Evolutionary conservation across 2,113 vertebrate genomes (phyloP), one percentile per base, ranked within the genome.

Genomic region (Apaloderma vittatum): DNA sequence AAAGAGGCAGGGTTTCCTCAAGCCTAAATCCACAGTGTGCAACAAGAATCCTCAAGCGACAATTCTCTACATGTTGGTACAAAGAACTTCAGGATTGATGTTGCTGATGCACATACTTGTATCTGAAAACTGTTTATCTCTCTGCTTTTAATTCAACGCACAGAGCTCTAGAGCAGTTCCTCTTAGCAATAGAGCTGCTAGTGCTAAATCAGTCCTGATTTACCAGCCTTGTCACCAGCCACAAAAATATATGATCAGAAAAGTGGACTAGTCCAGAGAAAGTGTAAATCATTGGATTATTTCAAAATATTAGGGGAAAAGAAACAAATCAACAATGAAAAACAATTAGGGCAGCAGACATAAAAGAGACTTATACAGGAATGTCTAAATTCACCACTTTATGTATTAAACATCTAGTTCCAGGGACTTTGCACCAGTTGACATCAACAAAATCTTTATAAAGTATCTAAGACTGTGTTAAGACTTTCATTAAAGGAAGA

Each of bases 51-150:
- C 18, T 26, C 4, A 45, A 59, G 18, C 21, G 46, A 10, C 12
- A 61, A 32, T 36, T 72, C 62, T 67, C 62, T 67, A n/a, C 8
- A 32, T 0, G 0, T 0, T 45, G 11, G 21, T 30, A 68, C 22
- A 70, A 26, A 26, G 26, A 88, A 49, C 40, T 62, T 46, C 1
- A 58, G 43, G 40, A 61, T 2, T 70, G 32, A 62, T 71, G 55
- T 13, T 63, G 22, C 12, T 70, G 49, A 58, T 36, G 20, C 9
- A 21, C 21, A 32, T n/a, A 40, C 11, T 80, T 88, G 14, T 36
- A 73, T 65, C 34, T 54, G 48, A 67, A 82, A 87, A 29, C 9
- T 37, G 8, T 29, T 75, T 12, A 3, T 34, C 27, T 72, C 26
- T 55, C 15, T 54, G 40, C 18, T 73, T 58, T 51, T 27, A 18